Conservation (phyloP, 2,113 vertebrate species). For the Corydoras maculifer region DNA sequence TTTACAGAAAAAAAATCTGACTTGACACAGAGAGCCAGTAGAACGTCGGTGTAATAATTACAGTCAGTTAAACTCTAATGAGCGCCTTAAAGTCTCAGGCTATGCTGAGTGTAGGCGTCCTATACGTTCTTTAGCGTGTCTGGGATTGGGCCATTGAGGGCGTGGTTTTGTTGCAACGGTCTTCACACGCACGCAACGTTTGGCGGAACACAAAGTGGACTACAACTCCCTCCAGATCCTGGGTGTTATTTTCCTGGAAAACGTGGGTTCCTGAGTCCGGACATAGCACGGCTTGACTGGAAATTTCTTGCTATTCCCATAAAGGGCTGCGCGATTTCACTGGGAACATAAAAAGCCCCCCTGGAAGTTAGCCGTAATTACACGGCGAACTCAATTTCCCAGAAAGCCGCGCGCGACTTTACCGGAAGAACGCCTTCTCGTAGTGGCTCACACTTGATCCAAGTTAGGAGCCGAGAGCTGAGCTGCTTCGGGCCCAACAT, state of each 20-base stretch:
- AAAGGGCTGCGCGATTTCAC: conserved; percentile 54
- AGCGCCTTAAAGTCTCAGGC: too few species aligned
- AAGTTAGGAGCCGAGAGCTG: conserved; percentile 86
- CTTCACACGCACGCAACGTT: background rate
- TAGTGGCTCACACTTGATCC: conserved; percentile 73
- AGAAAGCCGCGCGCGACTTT: conserved; percentile 53
- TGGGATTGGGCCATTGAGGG: background rate
- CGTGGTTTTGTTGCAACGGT: background rate
- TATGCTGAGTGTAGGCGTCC: too few species aligned
- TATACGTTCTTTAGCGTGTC: too few species aligned
- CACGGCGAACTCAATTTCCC: conserved; percentile 73
- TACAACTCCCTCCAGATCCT: conserved; percentile 3
- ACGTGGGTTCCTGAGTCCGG: too few species aligned
- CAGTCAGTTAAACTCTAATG: too few species aligned
- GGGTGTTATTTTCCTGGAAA: too few species aligned
- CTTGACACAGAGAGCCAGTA: too few species aligned
- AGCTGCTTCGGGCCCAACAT: conserved; percentile 84
- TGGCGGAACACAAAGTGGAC: background rate
- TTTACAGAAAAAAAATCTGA: too few species aligned
- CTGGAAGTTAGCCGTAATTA: background rate
- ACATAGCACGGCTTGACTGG: too few species aligned
- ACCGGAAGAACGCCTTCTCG: conserved; percentile 79
- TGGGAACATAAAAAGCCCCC: conserved; percentile 53
- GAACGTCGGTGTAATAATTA: too few species aligned
- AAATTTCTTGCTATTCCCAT: background rate